phyloP scores from a whole-genome alignment of 2,888 invertebrate genomes.

The Rotaria sp. region DNA sequence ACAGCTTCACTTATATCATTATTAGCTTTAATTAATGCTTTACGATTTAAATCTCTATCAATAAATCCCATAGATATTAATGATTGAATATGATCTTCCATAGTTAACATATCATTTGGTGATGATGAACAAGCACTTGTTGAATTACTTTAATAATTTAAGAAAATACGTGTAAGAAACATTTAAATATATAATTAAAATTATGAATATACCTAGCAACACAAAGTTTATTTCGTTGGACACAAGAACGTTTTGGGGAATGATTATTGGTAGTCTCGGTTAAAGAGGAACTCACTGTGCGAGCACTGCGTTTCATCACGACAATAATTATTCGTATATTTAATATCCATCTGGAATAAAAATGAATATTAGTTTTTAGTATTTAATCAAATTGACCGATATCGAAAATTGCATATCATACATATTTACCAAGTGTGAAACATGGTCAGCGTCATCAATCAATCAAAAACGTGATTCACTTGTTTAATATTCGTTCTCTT shows the following conservation, averaged over 20 bases:
- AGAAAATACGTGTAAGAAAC: no score
- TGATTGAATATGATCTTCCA: slow-evolving; percentile 56
- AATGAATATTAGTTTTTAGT: neutral
- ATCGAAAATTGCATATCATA: neutral
- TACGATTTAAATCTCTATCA: slow-evolving; percentile 54
- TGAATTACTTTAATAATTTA: neutral
- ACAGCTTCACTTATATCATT: slow-evolving; percentile 58
- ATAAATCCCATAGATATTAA: slow-evolving; percentile 58
- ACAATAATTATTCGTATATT: neutral
- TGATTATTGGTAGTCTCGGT: slow-evolving; percentile 3
- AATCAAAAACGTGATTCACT: neutral
- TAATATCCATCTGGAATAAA: neutral
- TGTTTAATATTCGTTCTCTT: neutral
- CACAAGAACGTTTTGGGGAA: neutral
- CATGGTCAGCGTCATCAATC: neutral
- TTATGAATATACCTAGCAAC: neutral
- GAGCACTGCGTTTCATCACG: slow-evolving; percentile 25
- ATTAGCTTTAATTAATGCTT: slow-evolving; percentile 56
- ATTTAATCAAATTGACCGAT: neutral
- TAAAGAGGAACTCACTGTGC: neutral
- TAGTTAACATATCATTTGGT: slow-evolving; percentile 34
- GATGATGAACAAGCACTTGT: neutral
- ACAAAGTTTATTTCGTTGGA: neutral
- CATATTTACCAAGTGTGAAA: neutral
- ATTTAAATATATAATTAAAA: neutral